Evolutionary conservation across 2,888 invertebrate species (phyloP).

Genomic region (Artemia sinica): DNA sequence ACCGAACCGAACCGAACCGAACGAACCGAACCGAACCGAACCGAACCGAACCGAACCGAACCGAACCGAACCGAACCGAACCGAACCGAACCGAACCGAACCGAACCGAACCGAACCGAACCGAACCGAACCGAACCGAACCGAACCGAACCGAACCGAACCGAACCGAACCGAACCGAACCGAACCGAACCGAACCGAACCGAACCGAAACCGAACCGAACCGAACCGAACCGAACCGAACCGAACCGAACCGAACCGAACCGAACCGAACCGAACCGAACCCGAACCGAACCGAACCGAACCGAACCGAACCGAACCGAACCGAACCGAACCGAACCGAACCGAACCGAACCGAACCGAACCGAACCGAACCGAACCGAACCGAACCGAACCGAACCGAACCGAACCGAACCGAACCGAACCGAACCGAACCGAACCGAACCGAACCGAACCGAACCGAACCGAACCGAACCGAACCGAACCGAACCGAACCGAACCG

Average conservation of each 20-base stretch:
- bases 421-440: no score
- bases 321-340: slow-evolving; percentile 22
- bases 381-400: no score
- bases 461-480: no score
- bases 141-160: slow-evolving; percentile 5
- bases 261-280: no score
- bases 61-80: slow-evolving; percentile 5
- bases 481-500: no score
- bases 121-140: slow-evolving; percentile 5
- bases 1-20: slow-evolving; percentile 16
- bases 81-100: slow-evolving; percentile 5
- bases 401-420: no score
- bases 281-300: slow-evolving; percentile 1
- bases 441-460: no score
- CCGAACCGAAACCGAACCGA: no score
- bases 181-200: slow-evolving; percentile 5
- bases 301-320: slow-evolving; percentile 20
- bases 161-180: slow-evolving; percentile 5
- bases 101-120: slow-evolving; percentile 5
- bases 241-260: slow-evolving; percentile 5
- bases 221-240: slow-evolving; percentile 5
- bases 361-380: no score
- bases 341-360: slow-evolving; percentile 17
- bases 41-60: slow-evolving; percentile 5
- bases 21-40: no score